Base-by-base conservation (phyloP, 2,888 invertebrate species). In the Tinea pellionella region DNA sequence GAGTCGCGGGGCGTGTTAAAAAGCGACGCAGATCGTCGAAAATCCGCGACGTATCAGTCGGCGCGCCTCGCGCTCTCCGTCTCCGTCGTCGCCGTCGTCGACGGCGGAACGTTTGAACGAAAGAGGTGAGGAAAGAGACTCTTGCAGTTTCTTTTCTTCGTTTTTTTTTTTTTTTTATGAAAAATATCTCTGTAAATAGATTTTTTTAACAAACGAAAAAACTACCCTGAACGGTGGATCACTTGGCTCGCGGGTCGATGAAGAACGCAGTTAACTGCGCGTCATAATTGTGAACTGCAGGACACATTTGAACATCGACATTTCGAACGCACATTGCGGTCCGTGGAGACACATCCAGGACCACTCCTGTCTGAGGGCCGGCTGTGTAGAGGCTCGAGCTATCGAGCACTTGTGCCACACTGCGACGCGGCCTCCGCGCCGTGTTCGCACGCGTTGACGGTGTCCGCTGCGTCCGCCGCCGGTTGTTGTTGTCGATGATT, bases 301-400 rank as follows among this genome's bases (percentile, higher is more conserved):
- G 77, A 85, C 83, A 86, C 88, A 84, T 68, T 66, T 83, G 83
- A 91, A 82, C 89, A 89, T 89, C 87, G 89, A 89, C 83, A 80
- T 81, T 89, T 89, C 78, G 89, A 89, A 89, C 88, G 89, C 89
- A 89, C 76, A 88, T 89, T 82, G 89, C 88, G 83, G 83, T 82
- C 78, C 75, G 72, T 74, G 82, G 77, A 77, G 68, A 77, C 73
- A 71, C 73, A 72, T 78, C 68, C 68, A 72, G 80, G 82, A 80
- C 80, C 79, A 84, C 80, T 76, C 75, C 79, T 82, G 80, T 76
- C 78, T 78, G 81, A 83, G 81, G 78, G 81, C 82, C 78, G 80
- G 71, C 69, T 70, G 71, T 60, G 67, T 63, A 63, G 65, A 62
- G 62, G 62, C 59, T 59, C 42, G 61, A 30, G 58, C 59, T 32